Percentiles rank a stretch among this genome's conserved stretches.
Conservation (phyloP, 2,113 vertebrate species). For the Trinectes maculatus region DNA sequence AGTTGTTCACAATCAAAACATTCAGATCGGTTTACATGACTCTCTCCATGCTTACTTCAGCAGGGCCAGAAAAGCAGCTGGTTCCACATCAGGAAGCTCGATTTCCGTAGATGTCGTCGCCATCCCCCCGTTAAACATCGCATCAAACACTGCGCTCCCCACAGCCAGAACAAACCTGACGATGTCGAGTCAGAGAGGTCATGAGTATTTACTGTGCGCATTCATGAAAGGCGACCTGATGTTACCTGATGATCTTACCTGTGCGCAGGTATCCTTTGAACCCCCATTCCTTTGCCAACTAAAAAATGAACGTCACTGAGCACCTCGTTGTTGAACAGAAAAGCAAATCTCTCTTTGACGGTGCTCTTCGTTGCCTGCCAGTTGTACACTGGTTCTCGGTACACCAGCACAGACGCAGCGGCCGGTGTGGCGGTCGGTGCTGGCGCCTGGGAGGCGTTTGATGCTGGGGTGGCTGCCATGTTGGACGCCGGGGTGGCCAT, state of each 20-base stretch:
- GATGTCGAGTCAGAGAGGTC: background rate
- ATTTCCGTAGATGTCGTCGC: conserved; percentile 97
- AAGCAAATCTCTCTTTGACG: conserved; percentile 92
- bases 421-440: conserved; percentile 74
- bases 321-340: conserved; percentile 96
- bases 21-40: background rate
- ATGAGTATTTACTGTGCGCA: background rate
- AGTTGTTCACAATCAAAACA: too few relatives aligned
- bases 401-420: conserved; percentile 82
- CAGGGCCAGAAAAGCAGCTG: conserved; percentile 93
- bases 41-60: conserved; percentile 85
- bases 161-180: conserved; percentile 94
- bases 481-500: conserved; percentile 77
- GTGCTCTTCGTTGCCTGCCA: conserved; percentile 97
- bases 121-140: conserved; percentile 99
- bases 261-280: conserved; percentile 95
- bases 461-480: conserved; percentile 73
- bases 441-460: conserved; percentile 63
- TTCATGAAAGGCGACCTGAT: background rate
- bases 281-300: conserved; percentile 93
- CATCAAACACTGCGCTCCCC: conserved; percentile 95
- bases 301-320: conserved; percentile 97
- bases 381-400: conserved; percentile 92
- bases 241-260: conserved; percentile 75
- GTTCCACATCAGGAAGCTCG: conserved; percentile 95